These are phyloP conservation scores for Diorhabda sublineata DNA, from an alignment of 1,140 invertebrate species.

Conservation along the genomic window DNA sequence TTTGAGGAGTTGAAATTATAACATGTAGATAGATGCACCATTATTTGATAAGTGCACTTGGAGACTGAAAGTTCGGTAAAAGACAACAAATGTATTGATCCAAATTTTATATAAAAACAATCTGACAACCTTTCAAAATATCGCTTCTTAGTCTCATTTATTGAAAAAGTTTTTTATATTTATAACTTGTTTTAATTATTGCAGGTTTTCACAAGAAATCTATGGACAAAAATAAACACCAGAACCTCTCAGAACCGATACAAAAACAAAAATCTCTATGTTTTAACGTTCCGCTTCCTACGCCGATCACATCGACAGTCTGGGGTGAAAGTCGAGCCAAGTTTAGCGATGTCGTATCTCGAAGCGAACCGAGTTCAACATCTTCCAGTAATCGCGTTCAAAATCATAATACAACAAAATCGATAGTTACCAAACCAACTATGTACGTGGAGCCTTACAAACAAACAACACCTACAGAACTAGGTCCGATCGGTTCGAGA, in stretches of 20 bases:
- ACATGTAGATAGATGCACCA: too few relatives aligned
- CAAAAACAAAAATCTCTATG: conserved; percentile 14
- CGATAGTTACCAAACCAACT: conserved; percentile 34
- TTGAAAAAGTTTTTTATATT: too few relatives aligned
- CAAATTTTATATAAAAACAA: too few relatives aligned
- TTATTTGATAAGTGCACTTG: too few relatives aligned
- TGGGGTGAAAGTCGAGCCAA: conserved; percentile 55
- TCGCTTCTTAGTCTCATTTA: too few relatives aligned
- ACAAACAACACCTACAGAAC: conserved; percentile 33
- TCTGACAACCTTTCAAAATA: too few relatives aligned
- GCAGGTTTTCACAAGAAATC: conserved; percentile 20
- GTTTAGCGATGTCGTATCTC: conserved; percentile 58
- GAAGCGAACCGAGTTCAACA: conserved; percentile 30
- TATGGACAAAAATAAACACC: conserved; percentile 15
- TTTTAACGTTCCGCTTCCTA: conserved; percentile 22
- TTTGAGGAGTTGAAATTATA: too few relatives aligned
- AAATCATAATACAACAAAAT: conserved; percentile 20
- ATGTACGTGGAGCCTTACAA: conserved; percentile 46
- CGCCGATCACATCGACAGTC: conserved; percentile 30
- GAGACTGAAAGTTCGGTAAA: too few relatives aligned
- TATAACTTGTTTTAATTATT: not conserved
- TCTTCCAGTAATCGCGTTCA: conserved; percentile 17
- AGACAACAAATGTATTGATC: too few relatives aligned
- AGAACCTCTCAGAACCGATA: not conserved
- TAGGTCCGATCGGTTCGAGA: conserved; percentile 45